Evolutionary conservation across 1,140 invertebrate genomes (phyloP), one percentile per base, ranked within the genome.

Genomic region (Ridgeia piscesae): DNA sequence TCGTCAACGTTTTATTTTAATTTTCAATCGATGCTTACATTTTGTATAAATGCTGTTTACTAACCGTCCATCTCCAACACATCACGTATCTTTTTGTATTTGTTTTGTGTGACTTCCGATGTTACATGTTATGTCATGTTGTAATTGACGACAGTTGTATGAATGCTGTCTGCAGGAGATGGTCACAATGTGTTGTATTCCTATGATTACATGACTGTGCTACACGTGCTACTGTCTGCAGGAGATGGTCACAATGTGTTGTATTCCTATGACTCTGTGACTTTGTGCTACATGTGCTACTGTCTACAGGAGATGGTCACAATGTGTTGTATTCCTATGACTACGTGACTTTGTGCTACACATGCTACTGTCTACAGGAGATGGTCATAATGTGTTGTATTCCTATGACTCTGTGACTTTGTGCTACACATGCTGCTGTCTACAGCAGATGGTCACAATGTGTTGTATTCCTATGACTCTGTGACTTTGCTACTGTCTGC

Each of bases 221-320:
- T 42, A 42, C 42, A 42, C 42, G 42, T 42, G 42, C 42, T 42
- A 11, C 42, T 11, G 11, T 42, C 4, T 42, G 58, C 11, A 21
- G 58, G 11, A 77, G 58, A 21, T 21, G 27, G 58, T 21, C 58
- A 77, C 58, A 77, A 77, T 77, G 14, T 31, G 2, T 77, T 77
- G 58, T 77, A 77, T 21, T 42, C 17, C 2, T 31, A 77, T 77
- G 17, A 77, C 58, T 4, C 11, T 42, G 58, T 77, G 58, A 31
- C 27, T 77, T 17, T n/a, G n/a, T n/a, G n/a, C n/a, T n/a, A n/a
- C n/a, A n/a, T n/a, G n/a, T 77, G 27, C 27, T 77, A 21, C 17
- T 77, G 58, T 77, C 58, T 90, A 14, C 91, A 91, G 91, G 91
- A 92, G 34, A 50, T 92, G 31, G 58, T 21, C 58, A 77, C 58